Evolutionary conservation across 2,888 invertebrate species (phyloP).

Genomic region (Daptonema setosum): DNA sequence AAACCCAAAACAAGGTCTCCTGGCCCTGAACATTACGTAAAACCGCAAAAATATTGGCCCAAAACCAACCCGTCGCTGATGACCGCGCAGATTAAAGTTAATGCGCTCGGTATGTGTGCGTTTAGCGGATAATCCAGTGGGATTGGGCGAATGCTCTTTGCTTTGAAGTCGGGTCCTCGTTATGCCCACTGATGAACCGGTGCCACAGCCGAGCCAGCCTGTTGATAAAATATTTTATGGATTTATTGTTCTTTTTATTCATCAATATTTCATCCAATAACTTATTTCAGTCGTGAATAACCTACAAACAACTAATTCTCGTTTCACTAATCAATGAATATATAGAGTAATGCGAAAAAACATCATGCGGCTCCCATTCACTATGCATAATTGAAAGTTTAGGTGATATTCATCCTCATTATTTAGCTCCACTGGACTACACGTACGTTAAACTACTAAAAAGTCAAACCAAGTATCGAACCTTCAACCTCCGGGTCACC

Average conservation of each 20-base stretch:
- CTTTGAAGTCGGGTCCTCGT: slow-evolving; percentile 16
- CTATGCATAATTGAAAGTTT: no score
- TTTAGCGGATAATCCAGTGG: neutral
- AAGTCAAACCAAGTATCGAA: no score
- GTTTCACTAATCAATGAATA: no score
- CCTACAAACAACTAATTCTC: no score
- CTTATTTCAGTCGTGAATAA: no score
- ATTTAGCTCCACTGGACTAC: no score
- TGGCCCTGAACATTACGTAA: neutral
- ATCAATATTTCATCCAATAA: slow-evolving; percentile 4
- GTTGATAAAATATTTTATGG: slow-evolving; percentile 11
- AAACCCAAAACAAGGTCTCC: neutral
- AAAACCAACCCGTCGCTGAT: slow-evolving; percentile 60
- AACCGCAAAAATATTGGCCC: neutral
- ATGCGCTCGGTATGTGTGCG: slow-evolving; percentile 10
- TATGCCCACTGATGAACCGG: slow-evolving; percentile 21
- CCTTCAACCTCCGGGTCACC: neutral
- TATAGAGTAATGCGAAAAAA: no score
- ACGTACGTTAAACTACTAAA: no score
- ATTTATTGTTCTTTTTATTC: no score
- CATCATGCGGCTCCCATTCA: no score
- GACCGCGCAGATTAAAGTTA: slow-evolving; percentile 88
- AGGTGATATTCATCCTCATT: no score
- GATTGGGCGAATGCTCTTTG: slow-evolving; percentile 9
- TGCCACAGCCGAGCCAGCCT: slow-evolving; percentile 17